Evolutionary conservation across 2,113 vertebrate genomes (phyloP).

Genomic region (Galeopterus variegatus): DNA sequence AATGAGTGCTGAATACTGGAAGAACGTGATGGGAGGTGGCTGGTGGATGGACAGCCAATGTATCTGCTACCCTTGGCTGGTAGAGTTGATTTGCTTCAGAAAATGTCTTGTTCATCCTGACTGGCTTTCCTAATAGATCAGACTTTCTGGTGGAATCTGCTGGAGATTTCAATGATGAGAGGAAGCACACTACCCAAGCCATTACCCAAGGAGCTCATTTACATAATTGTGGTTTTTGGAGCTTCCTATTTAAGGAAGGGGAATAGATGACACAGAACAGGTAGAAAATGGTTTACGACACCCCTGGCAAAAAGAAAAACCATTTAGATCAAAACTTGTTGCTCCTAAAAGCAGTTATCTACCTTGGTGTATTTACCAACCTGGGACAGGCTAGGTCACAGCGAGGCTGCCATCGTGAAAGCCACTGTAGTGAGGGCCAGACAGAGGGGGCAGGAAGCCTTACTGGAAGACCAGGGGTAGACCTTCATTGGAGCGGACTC

Average conservation of each 20-base stretch:
- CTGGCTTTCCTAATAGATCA: background rate
- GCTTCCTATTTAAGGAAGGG: constrained; percentile 26
- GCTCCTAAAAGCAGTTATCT: constrained; percentile 10
- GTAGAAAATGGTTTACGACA: background rate
- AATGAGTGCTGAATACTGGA: background rate
- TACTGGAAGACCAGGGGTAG: background rate
- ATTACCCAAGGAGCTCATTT: background rate
- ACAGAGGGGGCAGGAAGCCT: background rate
- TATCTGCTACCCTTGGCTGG: background rate
- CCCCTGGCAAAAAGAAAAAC: background rate
- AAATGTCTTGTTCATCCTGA: background rate
- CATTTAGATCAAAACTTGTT: constrained; percentile 35
- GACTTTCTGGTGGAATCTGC: background rate
- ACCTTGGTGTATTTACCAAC: background rate
- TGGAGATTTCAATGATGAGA: background rate
- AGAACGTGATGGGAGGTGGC: background rate
- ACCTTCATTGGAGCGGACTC: background rate
- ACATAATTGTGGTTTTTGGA: background rate
- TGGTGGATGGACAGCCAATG: background rate
- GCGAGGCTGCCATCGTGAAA: background rate
- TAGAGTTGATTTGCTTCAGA: constrained; percentile 19
- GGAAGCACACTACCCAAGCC: background rate
- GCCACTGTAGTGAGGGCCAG: background rate
- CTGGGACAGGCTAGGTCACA: background rate
- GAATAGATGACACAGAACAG: constrained; percentile 40